phyloP scores from a whole-genome alignment of 2,797 vertebrate genomes.

The Euthynnus affinis region DNA sequence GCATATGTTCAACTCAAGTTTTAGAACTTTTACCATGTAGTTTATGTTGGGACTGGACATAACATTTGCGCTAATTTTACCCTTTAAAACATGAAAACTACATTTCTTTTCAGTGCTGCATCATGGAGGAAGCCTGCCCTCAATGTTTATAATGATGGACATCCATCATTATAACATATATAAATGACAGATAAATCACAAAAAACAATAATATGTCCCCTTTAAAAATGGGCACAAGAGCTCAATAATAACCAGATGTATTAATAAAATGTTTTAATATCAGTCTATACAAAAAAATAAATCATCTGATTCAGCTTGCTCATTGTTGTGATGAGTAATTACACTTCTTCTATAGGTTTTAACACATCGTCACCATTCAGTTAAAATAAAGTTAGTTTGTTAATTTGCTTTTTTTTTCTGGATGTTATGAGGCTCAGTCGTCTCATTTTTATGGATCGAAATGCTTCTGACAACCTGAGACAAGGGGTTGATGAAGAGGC shows the following conservation, averaged over 20 bases:
- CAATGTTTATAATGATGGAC: fast-evolving
- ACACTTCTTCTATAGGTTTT: too few species aligned
- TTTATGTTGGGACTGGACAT: background rate
- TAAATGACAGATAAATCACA: too few species aligned
- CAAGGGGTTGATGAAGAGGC: constrained; percentile 10
- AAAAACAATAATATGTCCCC: too few species aligned
- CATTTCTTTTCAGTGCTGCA: constrained; percentile 32
- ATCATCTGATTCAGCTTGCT: too few species aligned
- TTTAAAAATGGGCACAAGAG: too few species aligned
- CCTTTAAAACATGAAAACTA: background rate
- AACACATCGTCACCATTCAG: background rate
- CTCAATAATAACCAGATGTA: too few species aligned
- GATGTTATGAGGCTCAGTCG: background rate
- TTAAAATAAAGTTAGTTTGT: background rate
- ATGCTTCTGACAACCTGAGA: constrained; percentile 22
- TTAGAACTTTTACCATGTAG: too few species aligned
- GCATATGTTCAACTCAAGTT: too few species aligned
- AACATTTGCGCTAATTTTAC: constrained; percentile 9
- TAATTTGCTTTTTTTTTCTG: background rate
- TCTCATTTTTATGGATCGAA: constrained; percentile 25
- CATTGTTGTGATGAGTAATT: too few species aligned
- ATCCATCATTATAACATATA: too few species aligned
- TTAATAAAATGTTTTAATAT: too few species aligned
- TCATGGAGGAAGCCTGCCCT: background rate
- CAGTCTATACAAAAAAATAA: too few species aligned